These are phyloP conservation scores for Lasioglossum zephyrum DNA, from an alignment of 2,888 invertebrate genomes.

Conservation along the genomic window DNA sequence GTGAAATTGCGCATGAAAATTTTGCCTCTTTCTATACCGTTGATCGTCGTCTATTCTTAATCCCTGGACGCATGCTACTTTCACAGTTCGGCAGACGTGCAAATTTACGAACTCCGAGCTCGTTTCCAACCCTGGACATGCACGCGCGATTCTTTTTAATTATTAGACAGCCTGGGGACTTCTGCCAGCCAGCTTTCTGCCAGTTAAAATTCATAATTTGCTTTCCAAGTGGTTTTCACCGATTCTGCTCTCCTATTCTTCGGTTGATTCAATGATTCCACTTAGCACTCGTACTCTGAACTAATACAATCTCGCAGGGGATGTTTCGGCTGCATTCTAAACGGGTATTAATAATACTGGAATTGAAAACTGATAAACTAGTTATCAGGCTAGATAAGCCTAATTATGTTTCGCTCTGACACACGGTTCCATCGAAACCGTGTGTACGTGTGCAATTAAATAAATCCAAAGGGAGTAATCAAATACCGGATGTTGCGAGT, in stretches of 20 bases:
- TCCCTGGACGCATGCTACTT: not conserved
- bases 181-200: not conserved
- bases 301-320: not conserved
- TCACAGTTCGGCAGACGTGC: not conserved
- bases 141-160: not conserved
- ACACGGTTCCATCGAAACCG: not conserved
- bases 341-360: not conserved
- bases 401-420: not conserved
- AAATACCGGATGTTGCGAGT: not conserved
- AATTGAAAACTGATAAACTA: not conserved
- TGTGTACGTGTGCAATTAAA: not conserved
- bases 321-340: not conserved
- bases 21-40: not conserved
- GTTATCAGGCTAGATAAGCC: too few species aligned
- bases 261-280: not conserved
- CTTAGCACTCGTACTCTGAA: not conserved
- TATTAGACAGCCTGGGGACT: not conserved
- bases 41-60: not conserved
- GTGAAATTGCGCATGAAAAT: slow-evolving; percentile 43
- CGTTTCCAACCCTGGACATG: not conserved
- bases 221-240: not conserved
- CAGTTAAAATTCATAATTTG: not conserved
- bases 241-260: not conserved
- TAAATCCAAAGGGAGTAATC: not conserved
- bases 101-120: not conserved